phyloP scores from a whole-genome alignment of 2,888 invertebrate genomes.

The Sisyra terminalis region DNA sequence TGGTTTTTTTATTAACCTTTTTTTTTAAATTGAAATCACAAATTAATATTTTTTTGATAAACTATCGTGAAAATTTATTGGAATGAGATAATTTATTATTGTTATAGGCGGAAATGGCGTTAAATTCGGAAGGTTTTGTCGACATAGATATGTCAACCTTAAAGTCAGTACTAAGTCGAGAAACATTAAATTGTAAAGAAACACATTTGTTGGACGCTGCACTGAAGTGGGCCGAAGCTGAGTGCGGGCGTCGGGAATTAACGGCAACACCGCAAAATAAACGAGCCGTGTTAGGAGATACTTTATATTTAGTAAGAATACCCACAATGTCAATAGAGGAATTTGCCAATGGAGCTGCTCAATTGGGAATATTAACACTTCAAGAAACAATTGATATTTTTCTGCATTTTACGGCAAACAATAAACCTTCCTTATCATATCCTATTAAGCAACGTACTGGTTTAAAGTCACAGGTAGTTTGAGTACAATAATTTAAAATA shows the following conservation, averaged over 20 bases:
- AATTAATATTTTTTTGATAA: background rate
- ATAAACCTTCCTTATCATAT: slow-evolving; percentile 70
- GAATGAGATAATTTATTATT: background rate
- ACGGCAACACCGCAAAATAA: slow-evolving; percentile 69
- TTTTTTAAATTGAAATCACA: background rate
- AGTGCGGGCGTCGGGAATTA: slow-evolving; percentile 70
- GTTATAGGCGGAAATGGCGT: slow-evolving; percentile 81
- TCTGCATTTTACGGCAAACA: slow-evolving; percentile 81
- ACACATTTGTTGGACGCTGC: slow-evolving; percentile 82
- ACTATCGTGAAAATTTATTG: slow-evolving; percentile 1
- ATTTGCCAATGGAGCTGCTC: slow-evolving; percentile 90
- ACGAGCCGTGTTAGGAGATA: slow-evolving; percentile 54
- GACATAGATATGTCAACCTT: slow-evolving; percentile 90
- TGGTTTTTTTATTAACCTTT: slow-evolving; percentile 1
- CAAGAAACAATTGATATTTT: slow-evolving; percentile 93
- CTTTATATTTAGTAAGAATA: slow-evolving; percentile 76
- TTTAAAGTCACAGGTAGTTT: slow-evolving; percentile 64
- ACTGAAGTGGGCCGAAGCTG: slow-evolving; percentile 83
- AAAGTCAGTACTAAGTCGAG: slow-evolving; percentile 78
- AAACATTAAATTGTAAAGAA: slow-evolving; percentile 91
- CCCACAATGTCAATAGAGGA: slow-evolving; percentile 89
- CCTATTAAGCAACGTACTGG: slow-evolving; percentile 72
- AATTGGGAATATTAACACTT: slow-evolving; percentile 77
- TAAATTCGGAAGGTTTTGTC: slow-evolving; percentile 88
- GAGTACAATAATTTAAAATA: background rate